A percentile compares a stretch with the other conserved stretches of the same genome.
phyloP scores from a whole-genome alignment of 2,888 invertebrate species.

The Alloscopus bannaensis region DNA sequence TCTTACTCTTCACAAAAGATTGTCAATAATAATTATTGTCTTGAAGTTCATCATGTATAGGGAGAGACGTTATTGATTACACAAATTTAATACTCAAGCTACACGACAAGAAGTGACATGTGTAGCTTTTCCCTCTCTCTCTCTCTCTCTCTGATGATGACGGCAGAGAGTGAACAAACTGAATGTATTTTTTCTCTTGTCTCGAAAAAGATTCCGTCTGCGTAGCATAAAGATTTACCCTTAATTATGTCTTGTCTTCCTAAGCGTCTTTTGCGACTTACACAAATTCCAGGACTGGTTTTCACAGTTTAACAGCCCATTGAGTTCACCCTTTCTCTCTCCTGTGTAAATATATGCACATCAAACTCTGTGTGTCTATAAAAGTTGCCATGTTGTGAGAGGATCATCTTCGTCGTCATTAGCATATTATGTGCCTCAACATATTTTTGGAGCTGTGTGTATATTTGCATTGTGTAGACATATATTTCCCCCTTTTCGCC shows the following conservation, averaged over 20 bases:
- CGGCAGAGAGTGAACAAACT: background rate
- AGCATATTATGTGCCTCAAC: too few species aligned
- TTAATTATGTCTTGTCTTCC: background rate
- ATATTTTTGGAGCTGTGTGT: too few species aligned
- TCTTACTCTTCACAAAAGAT: too few species aligned
- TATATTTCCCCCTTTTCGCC: background rate
- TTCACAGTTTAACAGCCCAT: constrained; percentile 53
- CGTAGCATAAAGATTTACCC: background rate
- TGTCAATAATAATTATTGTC: background rate
- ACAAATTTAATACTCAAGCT: too few species aligned
- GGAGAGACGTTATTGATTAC: too few species aligned
- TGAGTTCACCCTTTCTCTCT: constrained; percentile 9
- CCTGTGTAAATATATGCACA: background rate
- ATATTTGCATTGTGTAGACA: too few species aligned
- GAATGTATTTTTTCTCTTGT: background rate
- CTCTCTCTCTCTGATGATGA: too few species aligned
- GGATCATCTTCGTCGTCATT: too few species aligned
- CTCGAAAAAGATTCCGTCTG: background rate
- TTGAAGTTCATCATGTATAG: too few species aligned
- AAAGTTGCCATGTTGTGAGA: too few species aligned
- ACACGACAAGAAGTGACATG: too few species aligned
- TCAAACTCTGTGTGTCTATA: constrained; percentile 3
- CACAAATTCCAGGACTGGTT: constrained; percentile 58
- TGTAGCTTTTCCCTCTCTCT: too few species aligned
- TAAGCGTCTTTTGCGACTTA: background rate